A percentile compares a stretch with the other conserved stretches of the same genome.
Conservation (phyloP, 2,797 vertebrate species). For the Peromyscus melanophrys region DNA sequence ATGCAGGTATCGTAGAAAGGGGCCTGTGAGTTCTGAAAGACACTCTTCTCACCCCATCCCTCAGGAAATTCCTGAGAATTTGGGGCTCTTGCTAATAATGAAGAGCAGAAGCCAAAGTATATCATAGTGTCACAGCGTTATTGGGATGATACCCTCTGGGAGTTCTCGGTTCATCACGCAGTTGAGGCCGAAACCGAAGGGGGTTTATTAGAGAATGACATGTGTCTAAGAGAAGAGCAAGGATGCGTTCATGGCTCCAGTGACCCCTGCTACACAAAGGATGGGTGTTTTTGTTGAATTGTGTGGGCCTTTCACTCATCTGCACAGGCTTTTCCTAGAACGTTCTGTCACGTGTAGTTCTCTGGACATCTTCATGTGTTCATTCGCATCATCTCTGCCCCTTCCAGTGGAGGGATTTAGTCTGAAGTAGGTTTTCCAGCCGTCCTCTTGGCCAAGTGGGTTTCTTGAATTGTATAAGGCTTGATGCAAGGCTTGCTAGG, state of each 20-base stretch:
- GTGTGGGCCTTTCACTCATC: not conserved
- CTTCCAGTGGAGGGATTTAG: not conserved
- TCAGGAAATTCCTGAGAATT: not conserved
- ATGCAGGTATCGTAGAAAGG: not conserved
- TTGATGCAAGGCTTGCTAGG: not conserved
- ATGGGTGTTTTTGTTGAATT: too few relatives aligned
- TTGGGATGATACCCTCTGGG: not conserved
- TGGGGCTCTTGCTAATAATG: not conserved
- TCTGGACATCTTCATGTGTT: too few relatives aligned
- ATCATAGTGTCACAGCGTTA: not conserved
- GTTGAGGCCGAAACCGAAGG: not conserved
- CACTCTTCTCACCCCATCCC: not conserved
- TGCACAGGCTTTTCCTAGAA: too few relatives aligned
- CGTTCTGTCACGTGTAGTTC: not conserved
- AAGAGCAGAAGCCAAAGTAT: not conserved
- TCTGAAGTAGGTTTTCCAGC: not conserved
- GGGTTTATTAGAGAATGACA: not conserved
- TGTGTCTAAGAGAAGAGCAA: not conserved
- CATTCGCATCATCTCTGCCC: not conserved
- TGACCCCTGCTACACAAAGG: too few relatives aligned
- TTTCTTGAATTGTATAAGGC: not conserved
- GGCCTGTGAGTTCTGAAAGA: not conserved
- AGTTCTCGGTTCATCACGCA: not conserved
- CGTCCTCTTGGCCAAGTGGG: not conserved
- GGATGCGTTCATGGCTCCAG: not conserved